These are phyloP conservation scores for Agrilus planipennis DNA, from an alignment of 1,140 invertebrate species.

Conservation along the genomic window DNA sequence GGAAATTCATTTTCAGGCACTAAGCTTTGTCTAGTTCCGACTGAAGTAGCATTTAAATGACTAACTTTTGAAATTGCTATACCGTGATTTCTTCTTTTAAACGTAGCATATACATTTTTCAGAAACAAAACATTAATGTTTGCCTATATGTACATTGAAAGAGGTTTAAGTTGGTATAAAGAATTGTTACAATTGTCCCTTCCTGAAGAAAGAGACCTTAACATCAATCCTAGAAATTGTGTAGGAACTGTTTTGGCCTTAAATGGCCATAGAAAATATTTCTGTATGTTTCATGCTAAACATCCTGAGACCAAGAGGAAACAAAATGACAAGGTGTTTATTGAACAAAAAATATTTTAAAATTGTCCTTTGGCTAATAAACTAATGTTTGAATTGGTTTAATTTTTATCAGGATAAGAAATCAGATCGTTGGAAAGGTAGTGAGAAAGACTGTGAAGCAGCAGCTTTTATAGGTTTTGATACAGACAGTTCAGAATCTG, in stretches of 20 bases:
- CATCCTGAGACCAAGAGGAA: constrained; percentile 50
- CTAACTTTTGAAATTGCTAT: too few species aligned
- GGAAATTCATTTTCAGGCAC: too few species aligned
- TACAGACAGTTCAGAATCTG: constrained; percentile 58
- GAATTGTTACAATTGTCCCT: constrained; percentile 76
- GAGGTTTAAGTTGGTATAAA: constrained; percentile 86
- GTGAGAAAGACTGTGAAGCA: constrained; percentile 51
- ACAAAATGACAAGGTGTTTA: too few species aligned
- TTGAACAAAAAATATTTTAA: too few species aligned
- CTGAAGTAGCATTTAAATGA: too few species aligned
- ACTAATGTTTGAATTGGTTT: too few species aligned
- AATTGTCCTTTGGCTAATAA: too few species aligned
- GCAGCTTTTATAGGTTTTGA: constrained; percentile 73
- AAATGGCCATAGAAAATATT: constrained; percentile 93
- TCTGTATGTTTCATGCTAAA: constrained; percentile 97
- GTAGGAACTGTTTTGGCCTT: constrained; percentile 92
- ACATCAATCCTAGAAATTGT: constrained; percentile 93
- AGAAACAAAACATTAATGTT: constrained; percentile 56
- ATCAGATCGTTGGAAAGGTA: not conserved
- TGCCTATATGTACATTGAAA: constrained; percentile 82
- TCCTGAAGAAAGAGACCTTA: constrained; percentile 64
- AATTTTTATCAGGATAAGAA: constrained; percentile 2
- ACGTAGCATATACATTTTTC: too few species aligned
- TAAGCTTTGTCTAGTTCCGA: too few species aligned
- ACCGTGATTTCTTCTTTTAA: too few species aligned